A percentile compares a stretch with the other conserved stretches of the same genome.
These are phyloP conservation scores for Drosophila littoralis DNA, from an alignment of 1,140 invertebrate species.

Conservation along the genomic window DNA sequence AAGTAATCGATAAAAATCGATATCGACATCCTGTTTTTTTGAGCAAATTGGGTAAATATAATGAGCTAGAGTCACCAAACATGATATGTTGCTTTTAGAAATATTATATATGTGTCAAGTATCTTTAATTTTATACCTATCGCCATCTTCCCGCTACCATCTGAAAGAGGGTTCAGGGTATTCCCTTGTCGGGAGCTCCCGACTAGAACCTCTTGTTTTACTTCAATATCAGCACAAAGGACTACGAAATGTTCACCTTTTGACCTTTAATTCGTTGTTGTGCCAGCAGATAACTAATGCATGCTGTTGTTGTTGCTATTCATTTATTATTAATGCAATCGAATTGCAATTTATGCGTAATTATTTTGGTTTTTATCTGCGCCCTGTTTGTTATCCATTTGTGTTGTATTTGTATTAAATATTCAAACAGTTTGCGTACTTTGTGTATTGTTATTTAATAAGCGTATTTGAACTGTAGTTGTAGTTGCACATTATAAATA, in stretches of 20 bases:
- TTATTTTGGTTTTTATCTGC: not conserved
- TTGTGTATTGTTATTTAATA: constrained; percentile 12
- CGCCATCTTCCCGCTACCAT: too few relatives aligned
- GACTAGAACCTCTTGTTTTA: too few relatives aligned
- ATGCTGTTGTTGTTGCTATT: constrained; percentile 7
- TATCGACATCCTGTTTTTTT: too few relatives aligned
- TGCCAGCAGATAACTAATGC: not conserved
- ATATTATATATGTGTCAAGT: too few relatives aligned
- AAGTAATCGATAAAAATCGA: too few relatives aligned
- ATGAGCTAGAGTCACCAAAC: too few relatives aligned
- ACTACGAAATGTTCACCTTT: not conserved
- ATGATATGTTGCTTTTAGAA: too few relatives aligned
- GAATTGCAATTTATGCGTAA: not conserved
- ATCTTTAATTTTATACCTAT: too few relatives aligned
- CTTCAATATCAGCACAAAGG: not conserved
- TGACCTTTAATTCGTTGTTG: not conserved
- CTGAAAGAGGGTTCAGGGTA: too few relatives aligned
- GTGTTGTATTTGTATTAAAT: constrained; percentile 6
- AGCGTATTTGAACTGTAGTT: constrained; percentile 9
- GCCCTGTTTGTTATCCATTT: not conserved
- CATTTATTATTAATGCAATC: constrained; percentile 14
- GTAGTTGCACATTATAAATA: constrained; percentile 39
- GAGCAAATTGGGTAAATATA: too few relatives aligned
- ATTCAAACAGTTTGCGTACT: not conserved
- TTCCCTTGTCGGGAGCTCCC: too few relatives aligned